Evolutionary conservation across 2,113 vertebrate genomes (phyloP), one percentile per base, ranked within the genome.

Genomic region (Ptilonorhynchus violaceus): DNA sequence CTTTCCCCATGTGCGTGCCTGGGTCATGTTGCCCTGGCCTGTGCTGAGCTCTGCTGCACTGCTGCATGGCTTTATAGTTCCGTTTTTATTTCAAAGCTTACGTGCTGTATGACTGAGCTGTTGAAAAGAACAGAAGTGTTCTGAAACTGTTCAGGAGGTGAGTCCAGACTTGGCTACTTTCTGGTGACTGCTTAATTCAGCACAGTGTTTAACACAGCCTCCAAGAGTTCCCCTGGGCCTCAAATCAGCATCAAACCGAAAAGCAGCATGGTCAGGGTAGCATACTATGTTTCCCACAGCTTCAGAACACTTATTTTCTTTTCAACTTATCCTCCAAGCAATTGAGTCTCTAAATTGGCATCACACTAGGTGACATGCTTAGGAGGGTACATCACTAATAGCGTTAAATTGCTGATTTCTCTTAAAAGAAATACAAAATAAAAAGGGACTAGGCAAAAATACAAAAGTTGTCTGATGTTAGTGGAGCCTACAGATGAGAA

Each of bases 291-390:
- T 85, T 77, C 84, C 66, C 35, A 73, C 70, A 84, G 84, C 21
- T 93, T 97, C 85, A 4, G 39, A 94, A 94, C 60, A 56, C 68
- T 95, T 79, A 58, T 46, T 96, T 96, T 91, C 93, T 93, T 92
- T 96, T 92, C 81, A 96, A 10, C 81, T 85, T 85, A 42, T 42
- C 21, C 72, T 89, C 79, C 33, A 67, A 72, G 67, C 52, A 80
- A 83, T 60, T 74, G 91, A 70, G 50, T 67, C 77, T 76, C 63
- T 76, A 82, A 97, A 94, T 82, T 95, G 90, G 24, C 67, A 58
- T 91, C 74, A 50, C 60, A 15, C 39, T 85, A 85, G 35, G 47
- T 91, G 86, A 72, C 42, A 19, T 77, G 23, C 46, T 95, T 95
- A 85, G 69, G 53, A 95, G 24, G 17, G 12, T 92, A 60, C 47